Base-by-base conservation (phyloP, 2,888 invertebrate species). In the Lypha dubia region DNA sequence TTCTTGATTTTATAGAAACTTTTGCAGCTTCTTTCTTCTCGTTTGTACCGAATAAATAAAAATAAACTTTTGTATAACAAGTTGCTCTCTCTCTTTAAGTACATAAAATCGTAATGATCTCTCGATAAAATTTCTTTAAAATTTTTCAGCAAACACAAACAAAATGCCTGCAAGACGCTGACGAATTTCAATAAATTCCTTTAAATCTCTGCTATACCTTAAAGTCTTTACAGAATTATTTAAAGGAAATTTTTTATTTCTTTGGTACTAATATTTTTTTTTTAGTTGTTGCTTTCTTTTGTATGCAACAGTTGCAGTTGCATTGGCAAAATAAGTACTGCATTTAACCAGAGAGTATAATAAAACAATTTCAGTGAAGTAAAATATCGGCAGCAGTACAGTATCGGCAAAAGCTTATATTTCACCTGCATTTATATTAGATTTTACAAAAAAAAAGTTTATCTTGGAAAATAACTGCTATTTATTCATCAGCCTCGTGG, bases 321-420 rank as follows among this genome's bases (percentile, higher is more conserved):
- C 70, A 68, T 15, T 22, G 53, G 62, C 38, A 41, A 32, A 24
- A 65, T n/a, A 63, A n/a, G 38, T 44, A 53, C 15, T 51, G 35
- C 44, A 51, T 20, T 65, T 28, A 5, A 8, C n/a, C n/a, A 35
- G 56, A 0, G 15, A 44, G 20, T 44, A 2, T 28, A 77, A 49
- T 15, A 38, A 7, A 62, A 63, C 9, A 9, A 20, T 35, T 67
- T 20, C 13, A 46, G n/a, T 28, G 17, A 68, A 51, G n/a, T 28
- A 68, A 44, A 49, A 28, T 28, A 32, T 58, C 35, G 58, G 11
- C 28, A 35, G 11, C 28, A 79, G 88, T 88, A 88, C 88, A 88
- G 88, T 87, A 84, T 87, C 87, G 86, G 75, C 88, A 88, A 88
- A 87, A 87, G 83, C 63, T 71, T 62, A 73, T 77, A 70, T 67